Evolutionary conservation across 2,797 vertebrate genomes (phyloP).

Genomic region (Pseudochromis fuscus): DNA sequence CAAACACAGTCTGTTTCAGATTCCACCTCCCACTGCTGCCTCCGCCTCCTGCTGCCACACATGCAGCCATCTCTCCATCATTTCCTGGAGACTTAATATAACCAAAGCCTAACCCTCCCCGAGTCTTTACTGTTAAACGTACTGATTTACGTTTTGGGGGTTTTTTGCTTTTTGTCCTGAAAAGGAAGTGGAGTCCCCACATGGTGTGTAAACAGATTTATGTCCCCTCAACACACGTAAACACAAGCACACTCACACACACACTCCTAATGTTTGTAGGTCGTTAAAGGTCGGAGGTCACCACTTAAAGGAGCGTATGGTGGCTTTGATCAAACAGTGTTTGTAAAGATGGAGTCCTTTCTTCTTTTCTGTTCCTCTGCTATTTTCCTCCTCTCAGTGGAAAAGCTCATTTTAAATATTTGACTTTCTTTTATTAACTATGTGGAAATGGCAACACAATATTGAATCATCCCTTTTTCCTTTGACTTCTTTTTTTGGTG

Average conservation of each 20-base stretch:
- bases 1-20: conserved; percentile 70
- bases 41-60: conserved; percentile 20
- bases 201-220: conserved; percentile 31
- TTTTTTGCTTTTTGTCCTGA: conserved; percentile 19
- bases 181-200: conserved; percentile 13
- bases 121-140: not conserved
- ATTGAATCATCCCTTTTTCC: conserved; percentile 10
- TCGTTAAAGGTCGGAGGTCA: conserved; percentile 61
- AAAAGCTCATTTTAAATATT: conserved; percentile 14
- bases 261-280: conserved; percentile 34
- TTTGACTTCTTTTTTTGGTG: not conserved
- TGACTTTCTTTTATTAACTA: not conserved
- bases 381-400: not conserved
- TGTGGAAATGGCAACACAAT: not conserved
- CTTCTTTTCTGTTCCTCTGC: not conserved
- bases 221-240: conserved; percentile 15
- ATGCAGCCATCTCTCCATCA: not conserved
- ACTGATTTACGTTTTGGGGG: conserved; percentile 22
- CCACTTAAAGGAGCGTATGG: conserved; percentile 37
- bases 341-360: conserved; percentile 28
- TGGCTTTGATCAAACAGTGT: conserved; percentile 69
- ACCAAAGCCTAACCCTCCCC: not conserved
- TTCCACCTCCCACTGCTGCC: conserved; percentile 43
- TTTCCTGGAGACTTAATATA: not conserved
- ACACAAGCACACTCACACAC: conserved; percentile 17